phyloP scores from a whole-genome alignment of 2,888 invertebrate genomes.

The Augiades crinisus region DNA sequence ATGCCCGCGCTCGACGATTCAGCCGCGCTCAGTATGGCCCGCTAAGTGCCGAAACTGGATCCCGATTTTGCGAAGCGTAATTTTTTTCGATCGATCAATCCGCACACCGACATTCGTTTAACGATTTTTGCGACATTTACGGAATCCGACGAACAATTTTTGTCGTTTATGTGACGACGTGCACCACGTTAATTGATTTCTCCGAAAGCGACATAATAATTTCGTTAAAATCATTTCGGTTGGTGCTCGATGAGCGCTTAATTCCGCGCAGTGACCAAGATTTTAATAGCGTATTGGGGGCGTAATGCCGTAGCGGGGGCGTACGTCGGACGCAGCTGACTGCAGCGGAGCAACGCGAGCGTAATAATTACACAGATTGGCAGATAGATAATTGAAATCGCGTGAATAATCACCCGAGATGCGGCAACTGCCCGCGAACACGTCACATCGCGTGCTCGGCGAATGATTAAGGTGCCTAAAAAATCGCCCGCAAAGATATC shows the following conservation, averaged over 20 bases:
- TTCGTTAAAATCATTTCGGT: neutral
- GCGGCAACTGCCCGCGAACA: constrained; percentile 51
- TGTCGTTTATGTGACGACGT: neutral
- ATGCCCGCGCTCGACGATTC: constrained; percentile 35
- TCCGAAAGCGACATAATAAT: neutral
- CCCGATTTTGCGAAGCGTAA: constrained; percentile 7
- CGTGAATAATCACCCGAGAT: constrained; percentile 56
- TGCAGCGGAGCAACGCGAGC: constrained; percentile 33
- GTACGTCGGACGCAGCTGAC: neutral
- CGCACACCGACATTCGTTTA: constrained; percentile 2
- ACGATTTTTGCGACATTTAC: neutral
- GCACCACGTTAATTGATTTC: neutral
- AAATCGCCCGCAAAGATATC: constrained; percentile 47
- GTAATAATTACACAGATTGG: constrained; percentile 56
- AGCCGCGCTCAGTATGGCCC: constrained; percentile 4
- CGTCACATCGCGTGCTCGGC: constrained; percentile 62
- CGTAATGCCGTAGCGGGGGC: constrained; percentile 3
- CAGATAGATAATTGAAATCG: constrained; percentile 61
- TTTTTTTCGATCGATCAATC: constrained; percentile 18
- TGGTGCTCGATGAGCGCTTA: neutral
- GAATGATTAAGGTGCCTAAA: constrained; percentile 41
- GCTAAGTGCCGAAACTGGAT: constrained; percentile 13
- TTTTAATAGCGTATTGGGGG: neutral
- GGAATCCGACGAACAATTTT: neutral
- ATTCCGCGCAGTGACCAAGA: neutral